Conservation (phyloP, 2,888 invertebrate species). For the Chrysotoxum bicinctum region DNA sequence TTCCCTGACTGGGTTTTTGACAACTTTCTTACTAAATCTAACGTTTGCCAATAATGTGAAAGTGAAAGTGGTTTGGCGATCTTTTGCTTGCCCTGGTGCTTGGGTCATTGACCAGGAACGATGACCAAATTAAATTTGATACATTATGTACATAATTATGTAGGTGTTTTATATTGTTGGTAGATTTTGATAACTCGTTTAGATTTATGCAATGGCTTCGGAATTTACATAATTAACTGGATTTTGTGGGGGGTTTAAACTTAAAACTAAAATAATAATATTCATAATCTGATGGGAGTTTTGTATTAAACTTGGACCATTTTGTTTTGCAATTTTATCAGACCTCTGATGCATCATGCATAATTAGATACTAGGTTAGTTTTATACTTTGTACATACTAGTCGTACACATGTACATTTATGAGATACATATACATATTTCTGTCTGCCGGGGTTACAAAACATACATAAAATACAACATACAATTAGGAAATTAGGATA, state of each 20-base stretch:
- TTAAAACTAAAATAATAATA: background rate
- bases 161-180: background rate
- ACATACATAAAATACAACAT: too few relatives aligned
- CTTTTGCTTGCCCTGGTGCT: background rate
- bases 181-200: background rate
- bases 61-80: conserved; percentile 41
- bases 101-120: conserved; percentile 17
- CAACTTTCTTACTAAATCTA: conserved; percentile 21
- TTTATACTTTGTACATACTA: background rate
- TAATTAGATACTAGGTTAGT: background rate
- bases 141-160: too few relatives aligned
- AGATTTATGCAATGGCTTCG: conserved; percentile 6
- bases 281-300: background rate
- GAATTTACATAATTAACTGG: background rate
- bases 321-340: background rate
- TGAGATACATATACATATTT: too few relatives aligned
- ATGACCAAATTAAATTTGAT: background rate
- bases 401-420: too few relatives aligned
- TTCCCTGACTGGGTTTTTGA: background rate
- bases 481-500: too few relatives aligned
- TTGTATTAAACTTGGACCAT: background rate
- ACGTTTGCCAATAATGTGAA: conserved; percentile 5
- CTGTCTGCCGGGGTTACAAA: too few relatives aligned
- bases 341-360: background rate
- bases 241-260: background rate